Conservation (phyloP, 2,888 invertebrate species). For the Eristalis intricaria region DNA sequence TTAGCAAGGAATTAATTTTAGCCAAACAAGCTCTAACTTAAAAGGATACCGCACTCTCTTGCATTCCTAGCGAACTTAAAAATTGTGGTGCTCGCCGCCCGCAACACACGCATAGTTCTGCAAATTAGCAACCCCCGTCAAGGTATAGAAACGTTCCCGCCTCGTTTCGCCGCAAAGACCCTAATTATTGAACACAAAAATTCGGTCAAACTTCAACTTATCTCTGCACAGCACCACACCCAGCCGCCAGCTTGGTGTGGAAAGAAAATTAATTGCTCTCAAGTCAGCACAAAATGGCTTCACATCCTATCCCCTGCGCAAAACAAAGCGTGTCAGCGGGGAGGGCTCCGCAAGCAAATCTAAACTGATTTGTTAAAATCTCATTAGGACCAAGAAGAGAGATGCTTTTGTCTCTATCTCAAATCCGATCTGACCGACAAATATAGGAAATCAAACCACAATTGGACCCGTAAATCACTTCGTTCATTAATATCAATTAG, state of each 20-base stretch:
- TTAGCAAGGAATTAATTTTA: no score
- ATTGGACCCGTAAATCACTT: conserved; percentile 63
- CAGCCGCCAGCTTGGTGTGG: conserved; percentile 25
- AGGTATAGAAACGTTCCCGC: neutral
- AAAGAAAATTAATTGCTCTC: conserved; percentile 68
- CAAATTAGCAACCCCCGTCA: neutral
- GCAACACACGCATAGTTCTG: neutral
- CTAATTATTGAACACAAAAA: conserved; percentile 41
- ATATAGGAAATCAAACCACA: conserved; percentile 61
- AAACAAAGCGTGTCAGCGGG: neutral
- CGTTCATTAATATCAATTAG: conserved; percentile 69
- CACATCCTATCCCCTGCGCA: neutral
- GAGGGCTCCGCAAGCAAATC: conserved; percentile 21
- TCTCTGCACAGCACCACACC: neutral
- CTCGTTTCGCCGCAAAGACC: neutral
- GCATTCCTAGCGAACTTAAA: neutral
- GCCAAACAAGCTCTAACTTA: no score
- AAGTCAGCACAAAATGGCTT: conserved; percentile 66
- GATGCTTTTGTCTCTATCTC: conserved; percentile 50
- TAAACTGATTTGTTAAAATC: conserved; percentile 68
- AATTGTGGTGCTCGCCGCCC: neutral
- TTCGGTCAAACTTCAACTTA: conserved; percentile 23
- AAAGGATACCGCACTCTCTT: no score
- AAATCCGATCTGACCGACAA: conserved; percentile 56
- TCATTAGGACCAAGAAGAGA: conserved; percentile 60